phyloP scores from a whole-genome alignment of 2,113 vertebrate species.

The Poecilia latipinna region DNA sequence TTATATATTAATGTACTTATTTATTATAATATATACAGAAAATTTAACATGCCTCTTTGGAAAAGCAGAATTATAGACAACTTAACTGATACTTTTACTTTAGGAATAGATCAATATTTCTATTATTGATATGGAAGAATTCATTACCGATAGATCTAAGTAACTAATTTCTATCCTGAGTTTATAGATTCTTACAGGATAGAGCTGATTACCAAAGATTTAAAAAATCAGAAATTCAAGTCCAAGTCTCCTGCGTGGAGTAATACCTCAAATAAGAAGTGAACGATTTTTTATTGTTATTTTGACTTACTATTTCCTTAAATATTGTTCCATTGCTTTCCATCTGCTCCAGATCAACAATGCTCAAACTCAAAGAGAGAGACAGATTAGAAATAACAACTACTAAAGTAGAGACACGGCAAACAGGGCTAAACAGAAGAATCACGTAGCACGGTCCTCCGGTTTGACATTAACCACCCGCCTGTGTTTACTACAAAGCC shows the following conservation, averaged over 20 bases:
- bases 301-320: conserved; percentile 13
- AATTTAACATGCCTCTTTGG: neutral
- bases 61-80: neutral
- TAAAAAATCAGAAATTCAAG: conserved; percentile 11
- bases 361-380: conserved; percentile 17
- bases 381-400: conserved; percentile 8
- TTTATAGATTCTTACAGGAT: neutral
- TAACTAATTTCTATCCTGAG: neutral
- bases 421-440: conserved; percentile 37
- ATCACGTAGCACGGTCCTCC: conserved; percentile 35
- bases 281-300: conserved; percentile 3
- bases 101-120: conserved; percentile 2
- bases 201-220: conserved; percentile 7
- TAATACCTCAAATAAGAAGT: neutral
- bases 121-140: neutral
- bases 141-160: neutral
- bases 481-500: conserved; percentile 65
- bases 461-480: conserved; percentile 57
- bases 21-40: neutral
- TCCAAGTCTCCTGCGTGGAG: neutral
- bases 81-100: neutral
- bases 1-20: neutral
- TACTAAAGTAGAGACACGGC: conserved; percentile 15
- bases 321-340: neutral
- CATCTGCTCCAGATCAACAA: conserved; percentile 14